Evolutionary conservation across 2,888 invertebrate species (phyloP), one percentile per base, ranked within the genome.

Genomic region (Polydrusus pterygomalis): DNA sequence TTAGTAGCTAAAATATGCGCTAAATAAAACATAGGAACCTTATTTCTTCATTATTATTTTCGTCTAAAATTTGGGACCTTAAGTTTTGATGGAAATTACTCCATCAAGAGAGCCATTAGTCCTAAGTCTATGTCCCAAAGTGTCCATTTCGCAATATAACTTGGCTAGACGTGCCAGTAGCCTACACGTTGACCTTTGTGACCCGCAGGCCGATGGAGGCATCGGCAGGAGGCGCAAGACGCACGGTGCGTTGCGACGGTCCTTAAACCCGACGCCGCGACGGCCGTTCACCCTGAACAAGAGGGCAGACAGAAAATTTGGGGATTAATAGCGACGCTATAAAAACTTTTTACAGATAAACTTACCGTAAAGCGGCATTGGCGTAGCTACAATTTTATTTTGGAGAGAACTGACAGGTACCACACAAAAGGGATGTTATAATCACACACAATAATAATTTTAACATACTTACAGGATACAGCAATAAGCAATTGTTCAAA

Each of bases 211-310:
- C 62, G 63, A 70, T 70, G 63, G 49, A 64, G 30, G 49, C 63
- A 71, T 63, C 56, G 67, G 67, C 73, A 73, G 67, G 67, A 73
- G 73, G 67, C 60, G 67, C 67, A 72, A 49, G 74, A 74, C 74
- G 74, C 74, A 74, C 62, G 62, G 69, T 74, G 74, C 74, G 74
- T 74, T 69, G 74, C 68, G 69, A 74, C 74, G 74, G 74, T 74
- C 74, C 69, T 74, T 74, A 74, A 74, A 74, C 74, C 30, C 74
- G 60, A 54, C 63, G 58, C 30, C 67, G 54, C 25, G 25, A 18
- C 74, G 74, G 69, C 47, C 69, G 74, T 74, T 74, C 74, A 74
- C 74, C 74, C 34, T 54, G 43, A 15, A 38, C 13, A 17, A 9
- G 3, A 51, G 63, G 20, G 72, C 67, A 43, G 67, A 67, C 58